Conservation (phyloP, 2,888 invertebrate species). For the Actias luna region DNA sequence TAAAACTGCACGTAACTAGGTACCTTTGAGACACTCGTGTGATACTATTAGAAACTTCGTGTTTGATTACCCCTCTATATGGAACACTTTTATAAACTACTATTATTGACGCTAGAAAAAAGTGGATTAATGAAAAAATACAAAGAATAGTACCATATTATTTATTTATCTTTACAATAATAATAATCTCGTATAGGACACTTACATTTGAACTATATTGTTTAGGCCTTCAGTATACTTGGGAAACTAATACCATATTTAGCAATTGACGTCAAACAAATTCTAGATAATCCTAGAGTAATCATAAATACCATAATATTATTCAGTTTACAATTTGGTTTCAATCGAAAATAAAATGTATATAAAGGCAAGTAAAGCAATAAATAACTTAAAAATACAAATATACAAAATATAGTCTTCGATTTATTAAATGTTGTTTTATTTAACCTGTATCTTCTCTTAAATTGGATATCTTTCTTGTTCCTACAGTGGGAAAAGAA, state of each 20-base stretch:
- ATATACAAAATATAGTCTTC: constrained; percentile 19
- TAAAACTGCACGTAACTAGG: too few species aligned
- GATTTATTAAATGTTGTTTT: background rate
- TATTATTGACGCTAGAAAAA: too few species aligned
- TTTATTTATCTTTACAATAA: constrained; percentile 25
- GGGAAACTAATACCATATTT: background rate
- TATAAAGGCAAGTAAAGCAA: constrained; percentile 38
- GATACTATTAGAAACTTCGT: too few species aligned
- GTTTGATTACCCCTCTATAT: too few species aligned
- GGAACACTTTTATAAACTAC: too few species aligned
- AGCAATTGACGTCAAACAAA: background rate
- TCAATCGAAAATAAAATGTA: constrained; percentile 4
- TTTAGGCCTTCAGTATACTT: constrained; percentile 24
- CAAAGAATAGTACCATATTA: constrained; percentile 22
- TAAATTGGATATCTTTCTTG: background rate
- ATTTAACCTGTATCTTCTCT: background rate
- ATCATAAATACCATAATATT: background rate
- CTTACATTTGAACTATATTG: constrained; percentile 30
- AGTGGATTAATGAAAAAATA: constrained; percentile 1
- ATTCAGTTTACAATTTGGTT: background rate
- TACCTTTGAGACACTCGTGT: too few species aligned
- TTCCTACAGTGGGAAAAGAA: background rate
- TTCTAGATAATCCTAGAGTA: background rate
- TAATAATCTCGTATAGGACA: constrained; percentile 25
- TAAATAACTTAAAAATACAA: constrained; percentile 30